Conservation (phyloP, 2,888 invertebrate species). For the Toxonevra muliebris region DNA sequence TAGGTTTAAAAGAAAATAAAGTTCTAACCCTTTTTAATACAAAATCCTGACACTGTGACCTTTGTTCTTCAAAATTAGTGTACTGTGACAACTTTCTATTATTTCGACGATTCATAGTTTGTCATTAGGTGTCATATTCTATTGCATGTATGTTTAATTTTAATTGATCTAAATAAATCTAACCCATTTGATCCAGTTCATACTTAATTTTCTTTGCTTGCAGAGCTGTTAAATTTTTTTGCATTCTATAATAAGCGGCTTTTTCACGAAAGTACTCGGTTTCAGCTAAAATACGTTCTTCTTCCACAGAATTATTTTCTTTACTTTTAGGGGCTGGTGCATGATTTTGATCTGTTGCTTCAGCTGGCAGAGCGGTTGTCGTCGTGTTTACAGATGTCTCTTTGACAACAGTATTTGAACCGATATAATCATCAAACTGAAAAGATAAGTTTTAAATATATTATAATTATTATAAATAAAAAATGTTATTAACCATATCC, state of each 20-base stretch:
- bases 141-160: too few species aligned
- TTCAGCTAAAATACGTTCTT: constrained; percentile 52
- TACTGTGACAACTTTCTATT: too few species aligned
- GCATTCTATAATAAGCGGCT: constrained; percentile 53
- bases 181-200: constrained; percentile 41
- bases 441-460: neutral
- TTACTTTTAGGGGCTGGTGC: neutral
- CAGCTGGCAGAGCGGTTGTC: neutral
- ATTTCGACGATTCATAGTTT: too few species aligned
- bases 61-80: too few species aligned
- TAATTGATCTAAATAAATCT: neutral
- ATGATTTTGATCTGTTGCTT: constrained; percentile 21
- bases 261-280: constrained; percentile 54
- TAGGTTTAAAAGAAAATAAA: too few species aligned
- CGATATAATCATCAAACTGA: constrained; percentile 25
- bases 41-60: too few species aligned
- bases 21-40: too few species aligned
- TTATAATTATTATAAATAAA: neutral
- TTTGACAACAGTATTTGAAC: neutral
- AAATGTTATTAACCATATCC: neutral
- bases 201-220: constrained; percentile 49
- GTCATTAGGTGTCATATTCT: too few species aligned
- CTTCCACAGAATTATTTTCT: constrained; percentile 36
- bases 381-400: neutral
- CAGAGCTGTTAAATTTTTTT: constrained; percentile 52